Conservation (phyloP, 2,113 vertebrate genomes). For the Dicrurus megarhynchus region DNA sequence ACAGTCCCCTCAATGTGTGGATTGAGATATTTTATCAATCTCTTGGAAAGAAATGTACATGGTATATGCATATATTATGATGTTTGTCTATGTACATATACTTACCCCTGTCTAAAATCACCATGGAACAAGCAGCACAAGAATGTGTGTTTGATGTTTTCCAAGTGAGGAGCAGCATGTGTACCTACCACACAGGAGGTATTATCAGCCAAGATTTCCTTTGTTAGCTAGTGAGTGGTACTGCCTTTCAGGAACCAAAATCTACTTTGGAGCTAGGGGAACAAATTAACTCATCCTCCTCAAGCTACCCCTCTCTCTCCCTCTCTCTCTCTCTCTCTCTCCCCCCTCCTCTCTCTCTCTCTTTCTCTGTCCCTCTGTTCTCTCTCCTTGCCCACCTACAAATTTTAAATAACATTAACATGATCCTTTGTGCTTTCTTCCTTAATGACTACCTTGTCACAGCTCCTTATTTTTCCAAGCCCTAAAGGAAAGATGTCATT, state of each 20-base stretch:
- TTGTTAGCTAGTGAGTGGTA: not conserved
- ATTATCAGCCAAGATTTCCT: not conserved
- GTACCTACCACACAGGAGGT: not conserved
- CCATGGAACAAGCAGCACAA: not conserved
- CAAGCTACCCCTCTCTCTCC: not conserved
- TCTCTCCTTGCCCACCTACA: not conserved
- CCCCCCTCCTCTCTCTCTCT: not conserved
- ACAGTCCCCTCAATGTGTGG: not conserved
- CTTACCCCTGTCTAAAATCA: not conserved
- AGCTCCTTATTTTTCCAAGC: not conserved
- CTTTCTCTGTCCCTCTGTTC: not conserved
- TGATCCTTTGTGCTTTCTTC: not conserved
- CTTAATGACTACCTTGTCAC: not conserved
- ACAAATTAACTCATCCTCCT: not conserved
- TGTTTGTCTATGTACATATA: not conserved
- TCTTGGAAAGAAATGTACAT: not conserved
- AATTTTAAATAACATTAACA: not conserved
- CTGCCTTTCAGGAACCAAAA: not conserved
- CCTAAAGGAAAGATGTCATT: not conserved
- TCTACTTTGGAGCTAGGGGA: not conserved
- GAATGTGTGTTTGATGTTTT: not conserved
- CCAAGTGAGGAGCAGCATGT: not conserved
- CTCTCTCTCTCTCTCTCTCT: not conserved
- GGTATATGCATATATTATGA: no score
- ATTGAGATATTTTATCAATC: not conserved